Base-by-base conservation (phyloP, 2,888 invertebrate genomes). In the Willowsia nigromaculata region DNA sequence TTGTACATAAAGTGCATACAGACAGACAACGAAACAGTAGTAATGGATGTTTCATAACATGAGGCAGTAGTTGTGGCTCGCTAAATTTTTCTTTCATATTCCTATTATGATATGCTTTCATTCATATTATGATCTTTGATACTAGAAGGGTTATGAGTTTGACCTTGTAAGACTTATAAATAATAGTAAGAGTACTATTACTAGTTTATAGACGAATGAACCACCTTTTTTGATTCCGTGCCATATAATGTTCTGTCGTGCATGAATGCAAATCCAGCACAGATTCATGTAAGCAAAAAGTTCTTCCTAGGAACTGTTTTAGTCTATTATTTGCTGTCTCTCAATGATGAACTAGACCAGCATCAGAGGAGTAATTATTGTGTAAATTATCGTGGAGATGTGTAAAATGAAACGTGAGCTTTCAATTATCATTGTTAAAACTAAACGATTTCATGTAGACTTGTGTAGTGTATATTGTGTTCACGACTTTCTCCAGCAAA, bases 201-300 rank as follows among this genome's bases (percentile, higher is more conserved):
- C 43, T 56, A 56, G 56, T 59, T 15, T 86, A 47, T 83, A 84
- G 78, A 84, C 78, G 84, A 88, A 76, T 27, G 88, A 56, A 84
- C 83, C 88, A 88, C 83, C 84, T 84, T 84, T 88, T 88, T 88
- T 88, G 88, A 88, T 78, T 84, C 84, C 78, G 80, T 88, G 88
- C 88, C 88, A 88, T 88, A 84, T 62, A 78, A 83, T 78, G 83
- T 65, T 53, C 56, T 87, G 90, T 90, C 83, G 83, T 90, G 90
- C 86, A 83, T 90, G 90, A 87, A 90, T 90, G 86, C 90, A 83
- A 90, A 90, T 90, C 78, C 90, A 90, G 90, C 84, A 87, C 89
- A 86, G 83, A 78, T 88, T 68, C 11, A 47, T 88, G 78, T 37
- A 43, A 84, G 82, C 59, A 62, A 62, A 71, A 83, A 40, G 59